phyloP scores from a whole-genome alignment of 2,888 invertebrate genomes.

The Lypha dubia region DNA sequence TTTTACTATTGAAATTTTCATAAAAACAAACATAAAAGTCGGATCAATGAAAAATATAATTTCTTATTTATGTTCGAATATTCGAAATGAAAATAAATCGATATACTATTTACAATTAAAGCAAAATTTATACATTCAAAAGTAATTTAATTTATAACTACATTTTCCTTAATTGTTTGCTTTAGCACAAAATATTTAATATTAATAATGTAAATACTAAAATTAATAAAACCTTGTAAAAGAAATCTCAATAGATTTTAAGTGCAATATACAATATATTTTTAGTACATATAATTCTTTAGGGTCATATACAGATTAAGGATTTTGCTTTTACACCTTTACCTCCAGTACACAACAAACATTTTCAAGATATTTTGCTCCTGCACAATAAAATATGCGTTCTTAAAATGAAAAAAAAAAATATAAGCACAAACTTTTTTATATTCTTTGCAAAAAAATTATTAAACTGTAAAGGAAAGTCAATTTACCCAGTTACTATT shows the following conservation, averaged over 20 bases:
- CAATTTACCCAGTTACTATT: background rate
- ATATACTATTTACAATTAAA: background rate
- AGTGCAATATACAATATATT: constrained; percentile 49
- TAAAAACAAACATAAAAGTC: too few relatives aligned
- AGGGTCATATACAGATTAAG: background rate
- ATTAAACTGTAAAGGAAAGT: background rate
- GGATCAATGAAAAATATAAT: too few relatives aligned
- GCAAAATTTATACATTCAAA: background rate
- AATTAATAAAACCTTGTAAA: background rate
- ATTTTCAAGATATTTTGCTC: background rate
- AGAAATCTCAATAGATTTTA: constrained; percentile 48
- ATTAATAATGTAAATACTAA: constrained; percentile 38
- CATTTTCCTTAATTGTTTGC: background rate
- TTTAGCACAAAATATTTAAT: constrained; percentile 36
- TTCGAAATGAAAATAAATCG: too few relatives aligned
- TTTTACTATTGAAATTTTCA: too few relatives aligned
- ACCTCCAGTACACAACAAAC: background rate
- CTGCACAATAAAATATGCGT: constrained; percentile 10
- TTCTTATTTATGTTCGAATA: too few relatives aligned
- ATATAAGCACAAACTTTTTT: constrained; percentile 29
- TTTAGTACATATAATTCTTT: constrained; percentile 14
- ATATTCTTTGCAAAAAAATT: background rate
- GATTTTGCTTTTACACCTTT: background rate
- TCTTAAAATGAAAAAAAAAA: background rate
- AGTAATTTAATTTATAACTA: background rate